Percentiles rank a stretch among this genome's conserved stretches.
These are phyloP conservation scores for Falco punctatus DNA, from an alignment of 2,113 vertebrate species.

Conservation along the genomic window DNA sequence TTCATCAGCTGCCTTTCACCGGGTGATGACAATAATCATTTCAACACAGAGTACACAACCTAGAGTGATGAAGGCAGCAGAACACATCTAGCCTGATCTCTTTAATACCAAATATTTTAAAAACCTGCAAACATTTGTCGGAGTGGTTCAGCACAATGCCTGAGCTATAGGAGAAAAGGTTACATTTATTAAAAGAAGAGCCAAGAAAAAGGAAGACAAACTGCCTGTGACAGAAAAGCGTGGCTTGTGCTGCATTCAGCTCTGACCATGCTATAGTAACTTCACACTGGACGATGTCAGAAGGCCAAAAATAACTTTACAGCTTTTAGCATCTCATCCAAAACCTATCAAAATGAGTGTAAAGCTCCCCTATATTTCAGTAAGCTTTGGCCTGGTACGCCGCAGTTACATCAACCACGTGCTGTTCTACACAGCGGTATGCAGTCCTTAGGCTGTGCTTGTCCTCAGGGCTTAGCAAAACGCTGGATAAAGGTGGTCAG, in stretches of 20 bases:
- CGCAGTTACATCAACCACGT: neutral
- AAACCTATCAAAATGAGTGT: neutral
- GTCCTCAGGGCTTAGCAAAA: neutral
- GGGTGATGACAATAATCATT: conserved; percentile 42
- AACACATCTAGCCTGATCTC: conserved; percentile 56
- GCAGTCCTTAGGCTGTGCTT: neutral
- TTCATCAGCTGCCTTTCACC: conserved; percentile 39
- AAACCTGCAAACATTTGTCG: conserved; percentile 47
- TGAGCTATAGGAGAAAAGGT: conserved; percentile 7
- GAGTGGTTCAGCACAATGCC: neutral
- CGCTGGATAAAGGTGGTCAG: neutral
- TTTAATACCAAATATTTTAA: conserved; percentile 61
- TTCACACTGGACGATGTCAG: neutral
- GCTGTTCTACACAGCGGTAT: neutral
- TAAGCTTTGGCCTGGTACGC: neutral
- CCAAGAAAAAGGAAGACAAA: conserved; percentile 11
- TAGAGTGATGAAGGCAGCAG: conserved; percentile 53
- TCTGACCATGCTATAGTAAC: neutral
- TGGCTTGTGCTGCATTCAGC: neutral
- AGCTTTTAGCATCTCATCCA: neutral
- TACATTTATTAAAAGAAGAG: conserved; percentile 41
- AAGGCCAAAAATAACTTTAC: neutral
- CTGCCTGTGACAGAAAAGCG: neutral
- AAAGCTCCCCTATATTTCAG: neutral
- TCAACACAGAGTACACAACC: conserved; percentile 57